Base-by-base conservation (phyloP, 2,888 invertebrate genomes). In the Tinea pellionella region DNA sequence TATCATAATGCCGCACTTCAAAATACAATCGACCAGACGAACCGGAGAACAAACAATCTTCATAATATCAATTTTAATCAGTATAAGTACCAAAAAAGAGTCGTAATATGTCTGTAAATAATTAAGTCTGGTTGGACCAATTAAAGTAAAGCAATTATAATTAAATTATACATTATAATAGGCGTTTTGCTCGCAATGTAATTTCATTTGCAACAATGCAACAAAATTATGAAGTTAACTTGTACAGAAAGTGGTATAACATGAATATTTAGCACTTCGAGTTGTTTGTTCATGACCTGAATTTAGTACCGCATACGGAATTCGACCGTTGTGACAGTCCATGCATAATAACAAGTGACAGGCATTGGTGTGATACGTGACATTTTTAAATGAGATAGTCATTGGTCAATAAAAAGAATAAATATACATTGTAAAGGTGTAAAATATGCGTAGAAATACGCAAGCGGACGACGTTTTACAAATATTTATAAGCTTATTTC, bases 221-320 rank as follows among this genome's bases (percentile, higher is more conserved):
- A 13, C 16, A 47, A 47, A 47, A 47, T 47, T 47, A 60, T 62
- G 59, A 61, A 64, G 64, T 64, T 59, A 62, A 63, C n/a, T 64
- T 63, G 63, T 63, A 65, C 66, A 67, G 67, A 66, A 63, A 63
- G 63, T 64, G 63, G 65, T 68, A 69, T 71, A 65, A 65, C 62
- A 70, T 73, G 74, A 77, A 77, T 76, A 78, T 75, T 73, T 72
- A 72, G 69, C 69, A 69, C 64, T n/a, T 63, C 65, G 70, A 72
- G 73, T 71, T 71, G 72, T 75, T 71, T 72, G 75, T 72, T 78
- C 77, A 78, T 81, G 81, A 80, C 77, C 76, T 76, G 77, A 75
- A 78, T 81, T 72, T 72, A 69, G 69, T 70, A 68, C 67, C 68
- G 74, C 75, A 77, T 78, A 73, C 74, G 67, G 72, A 76, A 76